phyloP scores from a whole-genome alignment of 1,140 invertebrate species.

The Drosophila repleta region DNA sequence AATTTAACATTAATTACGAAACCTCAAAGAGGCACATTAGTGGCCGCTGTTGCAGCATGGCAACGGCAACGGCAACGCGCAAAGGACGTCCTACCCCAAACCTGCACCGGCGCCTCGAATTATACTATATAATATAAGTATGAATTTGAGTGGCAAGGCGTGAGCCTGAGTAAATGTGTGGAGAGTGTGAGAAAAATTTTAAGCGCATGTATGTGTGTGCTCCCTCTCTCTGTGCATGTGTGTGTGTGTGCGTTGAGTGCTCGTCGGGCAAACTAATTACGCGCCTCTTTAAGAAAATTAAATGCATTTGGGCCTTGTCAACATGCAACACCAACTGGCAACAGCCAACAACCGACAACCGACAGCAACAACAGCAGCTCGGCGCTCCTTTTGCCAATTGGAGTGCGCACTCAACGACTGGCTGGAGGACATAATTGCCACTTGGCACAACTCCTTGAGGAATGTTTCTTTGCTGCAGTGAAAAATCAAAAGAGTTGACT shows the following conservation, averaged over 20 bases:
- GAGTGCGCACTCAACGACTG: slow-evolving; percentile 57
- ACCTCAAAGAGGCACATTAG: slow-evolving; percentile 71
- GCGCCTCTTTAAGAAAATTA: slow-evolving; percentile 77
- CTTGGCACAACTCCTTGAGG: slow-evolving; percentile 58
- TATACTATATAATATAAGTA: slow-evolving; percentile 36
- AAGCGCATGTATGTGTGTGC: slow-evolving; percentile 8
- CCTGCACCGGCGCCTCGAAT: slow-evolving; percentile 42
- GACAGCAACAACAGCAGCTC: slow-evolving; percentile 8
- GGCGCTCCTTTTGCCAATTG: slow-evolving; percentile 49
- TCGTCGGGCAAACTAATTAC: slow-evolving; percentile 70
- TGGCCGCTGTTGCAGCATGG: slow-evolving; percentile 49
- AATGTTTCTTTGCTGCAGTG: slow-evolving; percentile 46
- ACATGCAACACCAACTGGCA: slow-evolving; percentile 41
- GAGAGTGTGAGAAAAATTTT: neutral
- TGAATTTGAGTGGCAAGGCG: neutral
- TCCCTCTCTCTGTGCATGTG: neutral
- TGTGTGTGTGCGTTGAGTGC: slow-evolving; percentile 2
- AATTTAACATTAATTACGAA: slow-evolving; percentile 63
- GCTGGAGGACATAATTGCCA: slow-evolving; percentile 77
- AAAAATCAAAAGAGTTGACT: slow-evolving; percentile 68
- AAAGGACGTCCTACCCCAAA: slow-evolving; percentile 23
- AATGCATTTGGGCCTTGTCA: slow-evolving; percentile 76
- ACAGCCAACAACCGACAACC: slow-evolving; percentile 4
- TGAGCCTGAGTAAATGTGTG: slow-evolving; percentile 3
- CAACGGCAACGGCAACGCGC: slow-evolving; percentile 5